These are phyloP conservation scores for Indri indri DNA, from an alignment of 2,113 vertebrate species.

Conservation along the genomic window DNA sequence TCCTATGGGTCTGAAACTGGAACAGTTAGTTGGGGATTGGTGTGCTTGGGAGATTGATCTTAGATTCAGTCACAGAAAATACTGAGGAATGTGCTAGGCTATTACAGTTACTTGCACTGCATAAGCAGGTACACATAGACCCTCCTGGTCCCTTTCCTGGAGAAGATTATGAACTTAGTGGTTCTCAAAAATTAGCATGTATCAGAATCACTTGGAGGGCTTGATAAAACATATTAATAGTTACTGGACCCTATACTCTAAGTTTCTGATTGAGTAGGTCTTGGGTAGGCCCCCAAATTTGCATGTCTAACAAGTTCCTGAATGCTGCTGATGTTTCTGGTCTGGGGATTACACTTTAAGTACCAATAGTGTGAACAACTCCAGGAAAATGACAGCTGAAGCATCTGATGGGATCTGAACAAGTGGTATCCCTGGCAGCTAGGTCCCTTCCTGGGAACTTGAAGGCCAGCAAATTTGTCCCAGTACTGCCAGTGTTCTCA, in stretches of 20 bases:
- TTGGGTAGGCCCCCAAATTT: background rate
- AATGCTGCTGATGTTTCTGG: background rate
- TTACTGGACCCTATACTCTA: background rate
- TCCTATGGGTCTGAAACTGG: background rate
- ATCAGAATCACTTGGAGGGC: background rate
- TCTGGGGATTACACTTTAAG: background rate
- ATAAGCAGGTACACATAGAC: background rate
- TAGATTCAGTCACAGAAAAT: conserved; percentile 25
- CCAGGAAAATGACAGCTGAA: background rate
- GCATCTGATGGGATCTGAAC: background rate
- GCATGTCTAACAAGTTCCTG: background rate
- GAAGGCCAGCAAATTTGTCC: background rate
- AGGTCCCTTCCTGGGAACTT: background rate
- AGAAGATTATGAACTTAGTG: background rate
- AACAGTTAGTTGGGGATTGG: background rate
- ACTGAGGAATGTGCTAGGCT: background rate
- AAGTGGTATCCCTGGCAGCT: background rate
- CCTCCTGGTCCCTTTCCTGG: background rate
- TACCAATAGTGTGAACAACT: background rate
- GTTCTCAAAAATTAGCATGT: background rate
- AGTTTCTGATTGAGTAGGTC: background rate
- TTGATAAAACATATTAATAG: background rate
- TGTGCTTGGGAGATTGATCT: background rate
- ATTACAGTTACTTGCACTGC: background rate
- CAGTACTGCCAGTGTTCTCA: background rate